Evolutionary conservation across 2,113 vertebrate species (phyloP).

Genomic region (Psilopsiagon aurifrons): DNA sequence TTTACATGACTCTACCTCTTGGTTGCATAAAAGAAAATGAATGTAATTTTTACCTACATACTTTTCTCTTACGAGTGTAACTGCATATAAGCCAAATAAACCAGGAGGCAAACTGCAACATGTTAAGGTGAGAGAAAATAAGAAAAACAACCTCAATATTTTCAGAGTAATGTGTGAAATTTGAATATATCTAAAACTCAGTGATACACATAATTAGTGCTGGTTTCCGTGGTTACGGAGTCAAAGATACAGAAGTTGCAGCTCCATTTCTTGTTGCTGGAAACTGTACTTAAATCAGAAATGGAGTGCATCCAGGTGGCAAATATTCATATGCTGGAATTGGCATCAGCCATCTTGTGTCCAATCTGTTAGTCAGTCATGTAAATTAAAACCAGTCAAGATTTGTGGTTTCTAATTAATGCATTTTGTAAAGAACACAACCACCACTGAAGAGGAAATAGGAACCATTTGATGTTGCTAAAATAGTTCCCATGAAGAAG

Average conservation of each 20-base stretch:
- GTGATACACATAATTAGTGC: slow-evolving; percentile 56
- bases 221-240: slow-evolving; percentile 47
- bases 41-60: slow-evolving; percentile 44
- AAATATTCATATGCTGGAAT: slow-evolving; percentile 25
- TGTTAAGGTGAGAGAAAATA: slow-evolving; percentile 54
- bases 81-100: slow-evolving; percentile 36
- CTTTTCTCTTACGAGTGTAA: slow-evolving; percentile 21
- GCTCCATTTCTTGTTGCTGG: slow-evolving; percentile 1
- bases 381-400: not conserved
- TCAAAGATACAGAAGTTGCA: slow-evolving; percentile 42
- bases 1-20: slow-evolving; percentile 37
- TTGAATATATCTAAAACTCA: slow-evolving; percentile 62
- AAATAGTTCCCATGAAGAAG: not conserved
- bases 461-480: not conserved
- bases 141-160: slow-evolving; percentile 45
- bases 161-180: slow-evolving; percentile 51
- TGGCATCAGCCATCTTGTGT: slow-evolving; percentile 3
- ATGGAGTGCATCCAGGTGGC: slow-evolving; percentile 48
- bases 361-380: slow-evolving; percentile 38
- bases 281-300: slow-evolving; percentile 49
- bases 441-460: not conserved
- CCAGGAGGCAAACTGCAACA: slow-evolving; percentile 43
- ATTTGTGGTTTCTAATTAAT: not conserved
- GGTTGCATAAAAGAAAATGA: slow-evolving; percentile 51
- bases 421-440: not conserved